Evolutionary conservation across 2,797 vertebrate genomes (phyloP).

Genomic region (Cyprinella venusta): DNA sequence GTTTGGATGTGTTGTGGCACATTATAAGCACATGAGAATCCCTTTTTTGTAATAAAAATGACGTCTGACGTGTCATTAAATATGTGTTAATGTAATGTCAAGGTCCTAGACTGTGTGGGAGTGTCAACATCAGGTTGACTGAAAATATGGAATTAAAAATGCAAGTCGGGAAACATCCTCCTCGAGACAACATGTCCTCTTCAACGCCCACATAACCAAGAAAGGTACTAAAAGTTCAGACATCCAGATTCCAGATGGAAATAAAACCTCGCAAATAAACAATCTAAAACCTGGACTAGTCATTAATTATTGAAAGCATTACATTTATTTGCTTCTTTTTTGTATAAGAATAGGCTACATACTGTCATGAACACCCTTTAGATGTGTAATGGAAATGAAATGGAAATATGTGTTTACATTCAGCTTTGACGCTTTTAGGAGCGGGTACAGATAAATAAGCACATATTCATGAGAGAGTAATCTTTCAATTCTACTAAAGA

Average conservation of each 20-base stretch:
- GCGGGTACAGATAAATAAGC: not conserved
- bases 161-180: slow-evolving; percentile 64
- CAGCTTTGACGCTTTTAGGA: not conserved
- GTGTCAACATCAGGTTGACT: slow-evolving; percentile 69
- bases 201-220: slow-evolving; percentile 26
- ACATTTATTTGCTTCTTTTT: not conserved
- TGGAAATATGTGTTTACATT: not conserved
- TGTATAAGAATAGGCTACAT: not conserved
- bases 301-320: not conserved
- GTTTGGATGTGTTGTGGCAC: not conserved
- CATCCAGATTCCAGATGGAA: not conserved
- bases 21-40: not conserved
- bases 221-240: slow-evolving; percentile 9
- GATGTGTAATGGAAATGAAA: not conserved
- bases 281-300: not conserved
- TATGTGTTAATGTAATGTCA: slow-evolving; percentile 44
- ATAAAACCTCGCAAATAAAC: not conserved
- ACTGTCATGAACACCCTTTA: not conserved
- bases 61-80: not conserved
- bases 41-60: not conserved
- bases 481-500: not conserved
- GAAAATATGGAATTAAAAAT: slow-evolving; percentile 77
- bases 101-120: slow-evolving; percentile 16
- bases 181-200: slow-evolving; percentile 51
- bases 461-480: too few relatives aligned